A percentile compares a stretch with the other conserved stretches of the same genome.
Evolutionary conservation across 2,888 invertebrate genomes (phyloP).

Genomic region (Phaedon cochleariae): DNA sequence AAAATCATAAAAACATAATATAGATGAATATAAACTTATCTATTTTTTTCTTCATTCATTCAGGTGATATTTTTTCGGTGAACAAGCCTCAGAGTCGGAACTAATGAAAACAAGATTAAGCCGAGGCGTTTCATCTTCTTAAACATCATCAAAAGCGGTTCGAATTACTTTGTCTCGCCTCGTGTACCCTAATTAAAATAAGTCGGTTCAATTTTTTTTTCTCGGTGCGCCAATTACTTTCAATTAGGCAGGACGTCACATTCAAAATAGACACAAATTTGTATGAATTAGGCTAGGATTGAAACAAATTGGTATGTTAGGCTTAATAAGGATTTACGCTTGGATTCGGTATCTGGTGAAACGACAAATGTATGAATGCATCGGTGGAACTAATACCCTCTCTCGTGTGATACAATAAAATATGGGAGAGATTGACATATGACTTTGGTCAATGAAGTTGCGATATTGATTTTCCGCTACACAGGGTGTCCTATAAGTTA

Average conservation of each 20-base stretch:
- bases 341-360: slow-evolving; percentile 7
- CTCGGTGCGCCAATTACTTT: slow-evolving; percentile 23
- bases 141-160: neutral
- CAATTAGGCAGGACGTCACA: slow-evolving; percentile 30
- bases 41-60: neutral
- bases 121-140: neutral
- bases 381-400: no score
- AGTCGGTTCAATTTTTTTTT: slow-evolving; percentile 2
- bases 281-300: slow-evolving; percentile 30
- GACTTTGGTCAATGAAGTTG: no score
- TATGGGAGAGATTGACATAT: no score
- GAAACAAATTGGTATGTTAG: slow-evolving; percentile 30
- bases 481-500: no score
- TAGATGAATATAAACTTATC: no score
- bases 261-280: slow-evolving; percentile 26
- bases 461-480: no score
- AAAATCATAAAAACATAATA: no score
- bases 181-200: slow-evolving; percentile 4
- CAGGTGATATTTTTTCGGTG: neutral
- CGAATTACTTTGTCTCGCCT: neutral
- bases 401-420: no score
- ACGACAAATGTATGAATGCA: slow-evolving; percentile 8
- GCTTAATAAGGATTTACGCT: slow-evolving; percentile 28
- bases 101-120: neutral
- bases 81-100: neutral